phyloP scores from a whole-genome alignment of 2,113 vertebrate genomes.

The Empidonax alnorum region DNA sequence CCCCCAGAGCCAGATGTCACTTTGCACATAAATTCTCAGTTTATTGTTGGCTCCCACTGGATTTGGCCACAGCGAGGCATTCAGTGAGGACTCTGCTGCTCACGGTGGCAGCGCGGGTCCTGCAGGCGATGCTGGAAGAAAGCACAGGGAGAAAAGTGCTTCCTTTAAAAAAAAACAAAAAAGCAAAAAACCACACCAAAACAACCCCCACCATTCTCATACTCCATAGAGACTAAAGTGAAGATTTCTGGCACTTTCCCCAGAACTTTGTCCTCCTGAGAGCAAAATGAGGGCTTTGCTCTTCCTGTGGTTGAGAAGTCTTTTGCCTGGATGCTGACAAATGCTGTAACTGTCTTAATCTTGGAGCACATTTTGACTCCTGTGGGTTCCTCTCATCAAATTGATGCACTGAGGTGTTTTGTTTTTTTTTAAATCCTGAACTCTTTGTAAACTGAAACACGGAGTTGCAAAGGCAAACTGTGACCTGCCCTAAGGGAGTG shows the following conservation, averaged over 20 bases:
- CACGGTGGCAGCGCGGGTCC: fast-evolving
- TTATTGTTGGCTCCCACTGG: background rate
- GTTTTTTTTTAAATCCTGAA: background rate
- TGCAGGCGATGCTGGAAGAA: background rate
- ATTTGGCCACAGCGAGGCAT: background rate
- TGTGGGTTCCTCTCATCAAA: background rate
- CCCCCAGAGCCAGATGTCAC: background rate
- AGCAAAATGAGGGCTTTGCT: background rate
- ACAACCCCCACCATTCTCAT: background rate
- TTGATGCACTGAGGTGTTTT: background rate
- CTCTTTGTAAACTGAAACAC: background rate
- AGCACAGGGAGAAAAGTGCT: background rate
- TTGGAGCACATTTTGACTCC: background rate
- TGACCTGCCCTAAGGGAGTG: background rate
- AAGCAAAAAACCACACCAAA: background rate
- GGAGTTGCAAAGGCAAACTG: background rate
- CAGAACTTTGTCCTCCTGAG: background rate
- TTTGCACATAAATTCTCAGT: conserved; percentile 3
- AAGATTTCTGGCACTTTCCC: background rate
- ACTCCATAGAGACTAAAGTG: background rate
- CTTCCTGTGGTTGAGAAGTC: background rate
- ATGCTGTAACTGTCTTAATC: background rate
- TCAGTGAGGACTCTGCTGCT: background rate
- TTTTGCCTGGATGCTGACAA: background rate
- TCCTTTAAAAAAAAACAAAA: background rate